Evolutionary conservation across 2,888 invertebrate genomes (phyloP).

Genomic region (Parnassius apollo): DNA sequence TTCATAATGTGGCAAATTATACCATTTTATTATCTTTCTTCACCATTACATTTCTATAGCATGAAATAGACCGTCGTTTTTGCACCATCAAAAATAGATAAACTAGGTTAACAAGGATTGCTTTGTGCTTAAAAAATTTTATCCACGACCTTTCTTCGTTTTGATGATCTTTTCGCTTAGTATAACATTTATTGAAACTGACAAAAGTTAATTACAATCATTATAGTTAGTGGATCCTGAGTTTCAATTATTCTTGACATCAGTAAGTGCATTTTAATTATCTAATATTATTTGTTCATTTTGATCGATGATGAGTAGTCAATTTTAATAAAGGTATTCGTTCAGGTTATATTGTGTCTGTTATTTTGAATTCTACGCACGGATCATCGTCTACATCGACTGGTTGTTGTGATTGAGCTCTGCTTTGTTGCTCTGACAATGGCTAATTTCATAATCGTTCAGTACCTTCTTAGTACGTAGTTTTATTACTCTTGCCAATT

Average conservation of each 20-base stretch:
- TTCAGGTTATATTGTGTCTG: background rate
- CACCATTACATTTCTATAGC: no score
- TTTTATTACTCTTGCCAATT: background rate
- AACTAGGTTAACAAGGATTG: no score
- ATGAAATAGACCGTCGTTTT: no score
- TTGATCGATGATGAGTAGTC: background rate
- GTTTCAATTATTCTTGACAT: background rate
- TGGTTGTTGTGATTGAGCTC: background rate
- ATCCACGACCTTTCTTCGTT: no score
- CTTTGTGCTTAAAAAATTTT: no score
- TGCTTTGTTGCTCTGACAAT: background rate
- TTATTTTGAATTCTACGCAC: background rate
- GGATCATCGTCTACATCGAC: background rate
- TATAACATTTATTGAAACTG: background rate
- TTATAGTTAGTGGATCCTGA: background rate
- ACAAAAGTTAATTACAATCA: background rate
- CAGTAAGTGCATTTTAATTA: constrained; percentile 2
- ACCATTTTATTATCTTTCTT: no score
- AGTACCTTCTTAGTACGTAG: no score
- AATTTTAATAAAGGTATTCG: background rate
- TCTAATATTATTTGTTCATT: constrained; percentile 4
- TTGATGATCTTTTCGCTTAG: background rate
- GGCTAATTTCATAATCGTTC: background rate
- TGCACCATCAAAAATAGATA: no score
- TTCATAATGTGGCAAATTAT: no score